Evolutionary conservation across 2,888 invertebrate genomes (phyloP).

Genomic region (Eupithecia pulchellata): DNA sequence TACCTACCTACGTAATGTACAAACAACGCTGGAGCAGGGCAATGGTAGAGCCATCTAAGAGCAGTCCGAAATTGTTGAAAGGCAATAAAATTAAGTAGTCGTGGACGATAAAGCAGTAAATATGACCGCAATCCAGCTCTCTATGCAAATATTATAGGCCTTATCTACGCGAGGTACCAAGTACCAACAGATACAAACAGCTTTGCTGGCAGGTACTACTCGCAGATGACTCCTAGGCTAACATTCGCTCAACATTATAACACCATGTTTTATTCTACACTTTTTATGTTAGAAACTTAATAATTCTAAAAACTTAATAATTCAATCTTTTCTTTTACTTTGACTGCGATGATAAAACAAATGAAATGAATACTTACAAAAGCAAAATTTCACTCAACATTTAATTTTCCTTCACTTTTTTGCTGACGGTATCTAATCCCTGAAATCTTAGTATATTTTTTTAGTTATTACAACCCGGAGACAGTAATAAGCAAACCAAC

Average conservation of each 20-base stretch:
- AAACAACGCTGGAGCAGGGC: neutral
- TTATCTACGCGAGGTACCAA: conserved; percentile 57
- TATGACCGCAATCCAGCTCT: conserved; percentile 57
- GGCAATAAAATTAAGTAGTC: conserved; percentile 54
- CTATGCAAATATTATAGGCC: conserved; percentile 79
- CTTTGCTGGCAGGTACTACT: conserved; percentile 12
- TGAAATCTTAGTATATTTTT: conserved; percentile 69
- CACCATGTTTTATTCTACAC: neutral
- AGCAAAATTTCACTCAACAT: neutral
- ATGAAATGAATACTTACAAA: neutral
- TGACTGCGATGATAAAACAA: neutral
- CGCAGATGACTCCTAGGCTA: conserved; percentile 6
- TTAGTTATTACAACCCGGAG: conserved; percentile 63
- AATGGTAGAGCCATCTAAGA: conserved; percentile 6
- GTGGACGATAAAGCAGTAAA: conserved; percentile 65
- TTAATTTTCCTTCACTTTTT: neutral
- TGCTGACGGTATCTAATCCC: conserved; percentile 60
- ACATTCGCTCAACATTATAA: neutral
- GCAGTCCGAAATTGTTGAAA: conserved; percentile 40
- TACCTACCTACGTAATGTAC: no score
- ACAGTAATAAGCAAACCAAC: conserved; percentile 45
- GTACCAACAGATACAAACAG: conserved; percentile 27
- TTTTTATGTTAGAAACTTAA: neutral
- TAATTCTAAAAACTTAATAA: neutral
- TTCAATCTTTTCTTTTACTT: neutral